Conservation (phyloP, 1,140 invertebrate genomes). For the Drosophila nigrodunni region DNA sequence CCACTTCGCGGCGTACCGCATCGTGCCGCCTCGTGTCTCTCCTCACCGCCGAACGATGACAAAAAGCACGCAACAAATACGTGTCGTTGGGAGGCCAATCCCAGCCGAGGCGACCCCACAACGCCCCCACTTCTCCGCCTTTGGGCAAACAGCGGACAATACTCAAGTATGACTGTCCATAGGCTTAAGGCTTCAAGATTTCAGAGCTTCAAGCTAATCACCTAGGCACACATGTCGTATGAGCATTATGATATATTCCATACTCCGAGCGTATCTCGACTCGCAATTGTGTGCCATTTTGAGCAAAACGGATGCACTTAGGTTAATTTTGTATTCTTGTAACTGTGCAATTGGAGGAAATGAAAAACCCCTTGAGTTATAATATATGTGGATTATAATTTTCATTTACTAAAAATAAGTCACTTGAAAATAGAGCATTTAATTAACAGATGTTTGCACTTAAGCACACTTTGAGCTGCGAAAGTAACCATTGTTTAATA, state of each 20-base stretch:
- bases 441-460: no score
- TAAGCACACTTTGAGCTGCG: no score
- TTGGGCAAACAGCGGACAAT: neutral
- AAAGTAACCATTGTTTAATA: no score
- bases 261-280: slow-evolving; percentile 1
- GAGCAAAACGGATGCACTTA: neutral
- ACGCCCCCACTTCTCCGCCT: neutral
- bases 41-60: slow-evolving; percentile 23
- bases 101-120: no score
- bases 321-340: slow-evolving; percentile 16
- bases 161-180: neutral
- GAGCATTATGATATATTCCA: neutral
- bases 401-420: no score
- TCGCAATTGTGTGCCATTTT: slow-evolving; percentile 9
- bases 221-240: slow-evolving; percentile 19
- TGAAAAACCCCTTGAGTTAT: slow-evolving; percentile 9
- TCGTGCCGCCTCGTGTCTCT: neutral
- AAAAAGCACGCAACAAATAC: slow-evolving; percentile 31
- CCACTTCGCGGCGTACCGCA: slow-evolving; percentile 51
- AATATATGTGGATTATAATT: neutral
- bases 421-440: no score
- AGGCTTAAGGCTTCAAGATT: slow-evolving; percentile 17
- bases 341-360: slow-evolving; percentile 5
- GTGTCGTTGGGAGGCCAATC: slow-evolving; percentile 34
- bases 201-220: slow-evolving; percentile 12